phyloP scores from a whole-genome alignment of 2,888 invertebrate species.

The Capitulum mitella region DNA sequence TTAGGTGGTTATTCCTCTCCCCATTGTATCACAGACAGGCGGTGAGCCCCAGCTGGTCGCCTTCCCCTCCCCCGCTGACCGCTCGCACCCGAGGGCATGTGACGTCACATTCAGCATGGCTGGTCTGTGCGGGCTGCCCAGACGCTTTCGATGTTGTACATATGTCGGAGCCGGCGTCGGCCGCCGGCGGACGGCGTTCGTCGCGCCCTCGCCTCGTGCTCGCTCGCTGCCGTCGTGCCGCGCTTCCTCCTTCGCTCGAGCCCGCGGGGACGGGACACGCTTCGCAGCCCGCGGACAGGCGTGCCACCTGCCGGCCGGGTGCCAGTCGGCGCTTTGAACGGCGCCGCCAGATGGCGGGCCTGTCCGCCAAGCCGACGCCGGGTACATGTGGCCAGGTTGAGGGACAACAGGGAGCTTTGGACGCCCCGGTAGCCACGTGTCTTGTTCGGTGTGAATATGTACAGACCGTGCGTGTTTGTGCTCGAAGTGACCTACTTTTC shows the following conservation, averaged over 20 bases:
- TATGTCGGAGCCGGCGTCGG: background rate
- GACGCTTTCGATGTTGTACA: background rate
- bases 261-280: too few species aligned
- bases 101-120: slow-evolving; percentile 16
- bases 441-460: background rate
- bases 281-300: too few species aligned
- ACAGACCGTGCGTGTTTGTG: background rate
- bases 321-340: too few species aligned
- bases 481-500: background rate
- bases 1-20: too few species aligned
- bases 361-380: background rate
- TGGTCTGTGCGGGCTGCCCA: background rate
- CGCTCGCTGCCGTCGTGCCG: too few species aligned
- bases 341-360: background rate
- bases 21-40: too few species aligned
- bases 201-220: too few species aligned
- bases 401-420: background rate
- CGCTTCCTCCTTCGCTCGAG: too few species aligned
- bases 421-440: background rate
- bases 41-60: too few species aligned
- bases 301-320: too few species aligned
- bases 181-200: too few species aligned
- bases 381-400: background rate
- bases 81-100: slow-evolving; percentile 7
- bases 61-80: background rate